Evolutionary conservation across 2,888 invertebrate genomes (phyloP).

Genomic region (Sarcophaga subvicina): DNA sequence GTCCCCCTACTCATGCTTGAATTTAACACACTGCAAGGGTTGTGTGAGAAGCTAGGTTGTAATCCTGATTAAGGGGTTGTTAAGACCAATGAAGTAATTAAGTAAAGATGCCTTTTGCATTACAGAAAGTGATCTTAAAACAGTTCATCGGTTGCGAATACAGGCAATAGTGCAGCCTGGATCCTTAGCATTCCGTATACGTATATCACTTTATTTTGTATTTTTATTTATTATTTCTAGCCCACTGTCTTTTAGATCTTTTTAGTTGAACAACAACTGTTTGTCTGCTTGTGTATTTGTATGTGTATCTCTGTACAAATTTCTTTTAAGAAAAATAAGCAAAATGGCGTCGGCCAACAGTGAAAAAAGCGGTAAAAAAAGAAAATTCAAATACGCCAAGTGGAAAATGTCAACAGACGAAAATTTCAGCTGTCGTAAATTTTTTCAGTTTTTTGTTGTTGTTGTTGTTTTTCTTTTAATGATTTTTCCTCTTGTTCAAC

Average conservation of each 20-base stretch:
- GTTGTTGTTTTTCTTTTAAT: background rate
- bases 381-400: constrained; percentile 39
- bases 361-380: constrained; percentile 38
- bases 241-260: constrained; percentile 30
- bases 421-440: constrained; percentile 61
- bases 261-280: constrained; percentile 17
- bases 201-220: too few relatives aligned
- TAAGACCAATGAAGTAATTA: too few relatives aligned
- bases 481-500: background rate
- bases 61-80: too few relatives aligned
- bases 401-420: constrained; percentile 65
- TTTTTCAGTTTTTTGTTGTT: background rate
- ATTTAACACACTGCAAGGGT: too few relatives aligned
- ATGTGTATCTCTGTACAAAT: constrained; percentile 19
- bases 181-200: too few relatives aligned
- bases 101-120: too few relatives aligned
- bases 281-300: background rate
- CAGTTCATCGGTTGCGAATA: too few relatives aligned
- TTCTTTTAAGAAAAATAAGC: constrained; percentile 2
- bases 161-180: too few relatives aligned
- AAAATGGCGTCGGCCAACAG: constrained; percentile 50
- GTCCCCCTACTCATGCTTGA: too few relatives aligned
- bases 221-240: background rate
- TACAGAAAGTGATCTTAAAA: too few relatives aligned
- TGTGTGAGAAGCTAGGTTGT: too few relatives aligned